Conservation (phyloP, 2,888 invertebrate species). For the Mythimna loreyi region DNA sequence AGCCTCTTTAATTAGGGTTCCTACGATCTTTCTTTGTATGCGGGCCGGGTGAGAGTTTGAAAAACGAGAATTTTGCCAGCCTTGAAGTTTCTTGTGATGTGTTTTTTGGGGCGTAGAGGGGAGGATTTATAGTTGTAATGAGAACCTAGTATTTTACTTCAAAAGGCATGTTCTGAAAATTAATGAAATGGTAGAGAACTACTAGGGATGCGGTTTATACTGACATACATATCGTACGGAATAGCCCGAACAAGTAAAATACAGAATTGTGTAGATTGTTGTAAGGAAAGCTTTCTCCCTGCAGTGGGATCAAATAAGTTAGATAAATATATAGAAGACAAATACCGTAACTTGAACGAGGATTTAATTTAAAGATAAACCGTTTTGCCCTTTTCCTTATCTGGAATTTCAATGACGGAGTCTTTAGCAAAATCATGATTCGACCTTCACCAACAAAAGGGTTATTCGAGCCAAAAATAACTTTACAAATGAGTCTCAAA, state of each 20-base stretch:
- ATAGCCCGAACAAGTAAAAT: too few relatives aligned
- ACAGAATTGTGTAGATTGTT: too few relatives aligned
- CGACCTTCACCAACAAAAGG: neutral
- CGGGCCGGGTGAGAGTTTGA: conserved; percentile 18
- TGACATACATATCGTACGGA: too few relatives aligned
- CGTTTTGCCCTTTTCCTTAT: neutral
- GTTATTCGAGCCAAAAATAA: neutral
- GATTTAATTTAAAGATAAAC: neutral
- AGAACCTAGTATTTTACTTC: neutral
- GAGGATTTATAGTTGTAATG: conserved; percentile 1
- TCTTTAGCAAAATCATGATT: neutral
- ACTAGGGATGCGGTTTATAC: neutral
- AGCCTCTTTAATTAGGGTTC: conserved; percentile 60
- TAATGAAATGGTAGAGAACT: neutral
- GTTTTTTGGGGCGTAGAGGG: conserved; percentile 15
- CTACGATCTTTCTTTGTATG: conserved; percentile 41
- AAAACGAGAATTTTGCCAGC: conserved; percentile 20
- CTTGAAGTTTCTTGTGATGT: neutral
- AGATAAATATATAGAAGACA: too few relatives aligned
- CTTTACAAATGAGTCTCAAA: neutral
- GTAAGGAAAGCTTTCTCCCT: too few relatives aligned
- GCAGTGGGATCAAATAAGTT: too few relatives aligned
- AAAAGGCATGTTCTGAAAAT: neutral
- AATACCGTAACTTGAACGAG: neutral
- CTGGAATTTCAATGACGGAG: neutral